Evolutionary conservation across 2,888 invertebrate genomes (phyloP).

Genomic region (Alloscopus bannaensis): DNA sequence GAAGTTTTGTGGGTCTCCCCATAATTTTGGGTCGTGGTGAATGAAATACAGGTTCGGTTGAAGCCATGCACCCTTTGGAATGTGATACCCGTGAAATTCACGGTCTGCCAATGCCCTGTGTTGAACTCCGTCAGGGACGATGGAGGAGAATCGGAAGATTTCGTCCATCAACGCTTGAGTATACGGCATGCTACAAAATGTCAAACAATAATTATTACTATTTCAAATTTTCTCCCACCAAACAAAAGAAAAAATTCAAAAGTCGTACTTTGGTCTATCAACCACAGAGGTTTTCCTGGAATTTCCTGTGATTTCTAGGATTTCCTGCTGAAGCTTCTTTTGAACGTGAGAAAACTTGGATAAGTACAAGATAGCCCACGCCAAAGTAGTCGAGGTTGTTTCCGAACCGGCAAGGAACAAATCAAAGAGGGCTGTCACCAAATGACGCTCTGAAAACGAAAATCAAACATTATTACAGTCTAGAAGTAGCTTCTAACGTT

Average conservation of each 20-base stretch:
- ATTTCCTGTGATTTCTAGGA: constrained; percentile 39
- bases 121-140: constrained; percentile 80
- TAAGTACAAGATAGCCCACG: constrained; percentile 44
- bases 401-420: constrained; percentile 47
- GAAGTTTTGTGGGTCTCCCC: constrained; percentile 38
- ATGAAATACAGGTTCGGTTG: constrained; percentile 14
- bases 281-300: constrained; percentile 22
- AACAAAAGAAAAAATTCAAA: background rate
- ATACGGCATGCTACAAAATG: constrained; percentile 78
- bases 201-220: background rate
- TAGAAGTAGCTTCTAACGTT: background rate
- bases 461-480: background rate
- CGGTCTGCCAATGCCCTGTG: constrained; percentile 78
- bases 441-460: background rate
- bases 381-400: constrained; percentile 20
- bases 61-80: constrained; percentile 50
- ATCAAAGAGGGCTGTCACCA: constrained; percentile 18
- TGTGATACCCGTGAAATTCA: constrained; percentile 65
- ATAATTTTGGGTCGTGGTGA: constrained; percentile 13
- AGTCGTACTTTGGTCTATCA: constrained; percentile 41
- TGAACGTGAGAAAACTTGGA: constrained; percentile 37
- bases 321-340: constrained; percentile 43
- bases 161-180: constrained; percentile 82
- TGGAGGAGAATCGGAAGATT: constrained; percentile 79
- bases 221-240: background rate